phyloP scores from a whole-genome alignment of 2,888 invertebrate genomes.

The Boloria selene region DNA sequence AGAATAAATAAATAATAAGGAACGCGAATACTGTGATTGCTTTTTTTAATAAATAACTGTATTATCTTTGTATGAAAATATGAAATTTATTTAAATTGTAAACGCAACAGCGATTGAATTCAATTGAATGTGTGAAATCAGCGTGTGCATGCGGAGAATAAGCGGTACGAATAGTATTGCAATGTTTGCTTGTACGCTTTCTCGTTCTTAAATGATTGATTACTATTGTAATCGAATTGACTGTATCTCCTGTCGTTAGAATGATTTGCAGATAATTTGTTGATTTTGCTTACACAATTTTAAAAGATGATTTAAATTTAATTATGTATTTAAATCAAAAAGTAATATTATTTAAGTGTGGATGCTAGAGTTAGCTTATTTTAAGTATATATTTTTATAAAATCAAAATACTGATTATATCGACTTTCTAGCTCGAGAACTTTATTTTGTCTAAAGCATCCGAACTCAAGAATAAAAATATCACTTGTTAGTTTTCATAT shows the following conservation, averaged over 20 bases:
- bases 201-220: slow-evolving; percentile 15
- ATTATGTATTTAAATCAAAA: too few relatives aligned
- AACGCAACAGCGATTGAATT: slow-evolving; percentile 15
- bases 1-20: slow-evolving; percentile 39
- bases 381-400: too few relatives aligned
- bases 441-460: too few relatives aligned
- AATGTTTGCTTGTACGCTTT: slow-evolving; percentile 13
- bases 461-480: too few relatives aligned
- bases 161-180: slow-evolving; percentile 13
- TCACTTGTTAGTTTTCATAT: neutral
- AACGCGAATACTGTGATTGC: slow-evolving; percentile 29
- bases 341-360: too few relatives aligned
- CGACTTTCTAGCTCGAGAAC: too few relatives aligned
- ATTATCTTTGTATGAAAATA: slow-evolving; percentile 27
- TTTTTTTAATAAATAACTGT: slow-evolving; percentile 37
- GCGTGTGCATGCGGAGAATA: slow-evolving; percentile 20
- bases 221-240: slow-evolving; percentile 8
- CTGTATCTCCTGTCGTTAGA: too few relatives aligned
- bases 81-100: slow-evolving; percentile 22
- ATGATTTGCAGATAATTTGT: too few relatives aligned
- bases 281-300: too few relatives aligned
- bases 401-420: too few relatives aligned
- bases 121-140: slow-evolving; percentile 13
- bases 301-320: too few relatives aligned
- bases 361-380: too few relatives aligned